These are phyloP conservation scores for Stomatorhinus walkeri DNA, from an alignment of 2,797 vertebrate genomes.

Conservation along the genomic window DNA sequence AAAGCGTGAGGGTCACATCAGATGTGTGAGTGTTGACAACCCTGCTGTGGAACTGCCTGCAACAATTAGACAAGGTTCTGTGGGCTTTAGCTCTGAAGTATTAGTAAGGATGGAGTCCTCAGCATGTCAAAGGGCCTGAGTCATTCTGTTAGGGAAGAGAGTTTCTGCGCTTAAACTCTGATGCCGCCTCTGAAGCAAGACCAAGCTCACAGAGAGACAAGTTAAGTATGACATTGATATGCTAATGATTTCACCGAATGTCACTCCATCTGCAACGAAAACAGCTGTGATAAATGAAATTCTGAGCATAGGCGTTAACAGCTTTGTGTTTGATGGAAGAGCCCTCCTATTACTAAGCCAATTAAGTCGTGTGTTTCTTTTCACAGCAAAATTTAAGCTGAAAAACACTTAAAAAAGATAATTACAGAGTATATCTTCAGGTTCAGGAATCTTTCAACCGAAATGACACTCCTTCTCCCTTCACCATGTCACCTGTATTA, in stretches of 20 bases:
- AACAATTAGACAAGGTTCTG: neutral
- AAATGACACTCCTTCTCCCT: neutral
- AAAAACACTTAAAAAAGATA: neutral
- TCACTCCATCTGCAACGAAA: slow-evolving; percentile 15
- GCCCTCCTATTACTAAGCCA: neutral
- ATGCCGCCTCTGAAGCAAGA: neutral
- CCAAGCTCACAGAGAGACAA: neutral
- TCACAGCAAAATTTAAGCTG: neutral
- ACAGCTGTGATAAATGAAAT: neutral
- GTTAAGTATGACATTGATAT: slow-evolving; percentile 19
- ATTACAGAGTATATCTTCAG: neutral
- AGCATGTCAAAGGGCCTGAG: slow-evolving; percentile 20
- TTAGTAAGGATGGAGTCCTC: slow-evolving; percentile 8
- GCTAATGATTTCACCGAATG: slow-evolving; percentile 19
- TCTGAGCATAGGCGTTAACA: neutral
- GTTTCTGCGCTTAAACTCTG: neutral
- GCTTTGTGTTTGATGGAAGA: neutral
- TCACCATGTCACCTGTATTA: neutral
- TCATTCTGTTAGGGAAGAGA: neutral
- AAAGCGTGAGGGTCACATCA: no score
- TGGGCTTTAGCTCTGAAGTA: neutral
- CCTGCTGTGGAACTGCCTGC: neutral
- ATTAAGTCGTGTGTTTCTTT: neutral
- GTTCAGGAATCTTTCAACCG: neutral
- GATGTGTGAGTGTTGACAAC: no score